Percentiles rank a stretch among this genome's conserved stretches.
phyloP scores from a whole-genome alignment of 1,140 invertebrate genomes.

The Ceratosolen fusciceps region DNA sequence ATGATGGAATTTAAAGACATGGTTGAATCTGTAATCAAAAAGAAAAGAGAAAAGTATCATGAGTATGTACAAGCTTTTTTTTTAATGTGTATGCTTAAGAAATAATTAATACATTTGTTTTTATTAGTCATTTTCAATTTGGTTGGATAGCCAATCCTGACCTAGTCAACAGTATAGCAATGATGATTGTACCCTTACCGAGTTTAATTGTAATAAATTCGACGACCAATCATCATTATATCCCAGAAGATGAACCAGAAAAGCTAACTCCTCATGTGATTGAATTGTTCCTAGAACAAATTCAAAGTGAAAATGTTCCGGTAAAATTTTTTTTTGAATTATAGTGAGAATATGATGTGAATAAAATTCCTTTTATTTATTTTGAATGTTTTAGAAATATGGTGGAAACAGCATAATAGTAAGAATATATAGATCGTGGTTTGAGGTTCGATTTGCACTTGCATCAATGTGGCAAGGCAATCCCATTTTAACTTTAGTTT shows the following conservation, averaged over 20 bases:
- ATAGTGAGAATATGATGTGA: not conserved
- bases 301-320: slow-evolving; percentile 80
- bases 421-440: slow-evolving; percentile 82
- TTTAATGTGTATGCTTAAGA: not conserved
- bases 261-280: slow-evolving; percentile 86
- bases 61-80: slow-evolving; percentile 69
- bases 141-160: slow-evolving; percentile 91
- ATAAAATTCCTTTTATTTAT: slow-evolving; percentile 24
- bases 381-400: slow-evolving; percentile 75
- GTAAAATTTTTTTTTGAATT: slow-evolving; percentile 66
- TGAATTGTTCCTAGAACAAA: slow-evolving; percentile 82
- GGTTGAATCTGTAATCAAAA: slow-evolving; percentile 86
- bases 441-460: slow-evolving; percentile 81
- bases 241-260: slow-evolving; percentile 87
- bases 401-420: slow-evolving; percentile 85
- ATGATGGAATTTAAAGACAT: slow-evolving; percentile 89
- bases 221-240: slow-evolving; percentile 89
- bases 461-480: slow-evolving; percentile 91
- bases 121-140: slow-evolving; percentile 84
- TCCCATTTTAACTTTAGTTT: slow-evolving; percentile 87
- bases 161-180: slow-evolving; percentile 91
- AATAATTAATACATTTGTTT: slow-evolving; percentile 46
- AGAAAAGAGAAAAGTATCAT: slow-evolving; percentile 84
- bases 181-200: slow-evolving; percentile 86
- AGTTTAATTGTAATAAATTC: slow-evolving; percentile 92